Conservation (phyloP, 2,888 invertebrate genomes). For the Metalampra italica region DNA sequence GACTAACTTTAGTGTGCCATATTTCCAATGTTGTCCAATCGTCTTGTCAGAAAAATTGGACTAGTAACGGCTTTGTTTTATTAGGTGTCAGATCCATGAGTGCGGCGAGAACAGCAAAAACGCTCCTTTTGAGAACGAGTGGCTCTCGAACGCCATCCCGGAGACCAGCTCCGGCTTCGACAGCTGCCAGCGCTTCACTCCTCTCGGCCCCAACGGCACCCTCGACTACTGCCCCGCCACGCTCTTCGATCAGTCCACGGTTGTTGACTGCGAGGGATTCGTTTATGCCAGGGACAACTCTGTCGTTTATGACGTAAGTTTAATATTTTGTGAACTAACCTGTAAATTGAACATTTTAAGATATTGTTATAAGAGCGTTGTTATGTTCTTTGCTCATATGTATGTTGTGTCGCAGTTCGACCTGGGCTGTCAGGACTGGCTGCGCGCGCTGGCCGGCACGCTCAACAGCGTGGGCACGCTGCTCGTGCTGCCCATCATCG, state of each 20-base stretch:
- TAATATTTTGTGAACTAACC: no score
- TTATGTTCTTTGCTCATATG: no score
- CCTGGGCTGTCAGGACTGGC: conserved; percentile 80
- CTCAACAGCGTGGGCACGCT: conserved; percentile 85
- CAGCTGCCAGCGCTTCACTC: conserved; percentile 52
- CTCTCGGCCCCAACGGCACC: conserved; percentile 21
- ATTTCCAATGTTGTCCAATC: no score
- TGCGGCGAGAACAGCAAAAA: not conserved
- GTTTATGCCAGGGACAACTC: conserved; percentile 57
- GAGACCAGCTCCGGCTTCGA: conserved; percentile 46
- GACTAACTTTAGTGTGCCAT: no score
- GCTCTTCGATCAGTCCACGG: conserved; percentile 47
- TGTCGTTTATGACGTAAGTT: conserved; percentile 49
- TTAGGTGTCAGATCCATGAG: not conserved
- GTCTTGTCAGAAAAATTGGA: no score
- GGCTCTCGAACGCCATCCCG: conserved; percentile 58
- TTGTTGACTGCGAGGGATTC: conserved; percentile 49
- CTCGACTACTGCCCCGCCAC: conserved; percentile 39
- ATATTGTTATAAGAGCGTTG: no score
- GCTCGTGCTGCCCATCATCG: conserved; percentile 82
- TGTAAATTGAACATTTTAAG: not conserved
- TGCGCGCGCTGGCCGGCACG: conserved; percentile 85
- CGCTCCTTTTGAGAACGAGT: conserved; percentile 30
- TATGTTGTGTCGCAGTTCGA: conserved; percentile 30
- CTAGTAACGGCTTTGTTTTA: not conserved